phyloP scores from a whole-genome alignment of 1,140 invertebrate species.

The Drosophila lacertosa region DNA sequence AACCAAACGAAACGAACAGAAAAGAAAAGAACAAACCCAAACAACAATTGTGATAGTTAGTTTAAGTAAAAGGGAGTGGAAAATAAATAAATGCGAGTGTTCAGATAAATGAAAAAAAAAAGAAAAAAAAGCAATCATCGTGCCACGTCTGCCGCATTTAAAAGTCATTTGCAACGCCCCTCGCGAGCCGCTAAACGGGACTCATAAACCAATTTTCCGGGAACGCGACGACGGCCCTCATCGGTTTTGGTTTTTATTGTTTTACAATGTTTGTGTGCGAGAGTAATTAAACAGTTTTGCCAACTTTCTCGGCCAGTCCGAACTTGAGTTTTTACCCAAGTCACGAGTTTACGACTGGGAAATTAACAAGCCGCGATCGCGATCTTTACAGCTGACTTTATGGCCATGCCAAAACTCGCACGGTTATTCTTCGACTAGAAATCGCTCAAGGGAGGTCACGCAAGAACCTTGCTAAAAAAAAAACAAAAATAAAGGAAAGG shows the following conservation, averaged over 20 bases:
- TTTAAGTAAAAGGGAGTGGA: constrained; percentile 12
- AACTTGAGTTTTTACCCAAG: constrained; percentile 38
- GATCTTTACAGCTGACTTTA: constrained; percentile 35
- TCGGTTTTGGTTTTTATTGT: constrained; percentile 65
- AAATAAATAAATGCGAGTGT: constrained; percentile 1
- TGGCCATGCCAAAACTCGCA: constrained; percentile 51
- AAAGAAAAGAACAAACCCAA: constrained; percentile 1
- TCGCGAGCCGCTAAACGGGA: constrained; percentile 58
- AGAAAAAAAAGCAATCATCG: constrained; percentile 54
- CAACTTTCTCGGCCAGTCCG: constrained; percentile 51
- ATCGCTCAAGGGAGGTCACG: constrained; percentile 22
- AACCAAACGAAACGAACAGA: no score
- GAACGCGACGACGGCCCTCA: constrained; percentile 18
- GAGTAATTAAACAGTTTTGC: constrained; percentile 71
- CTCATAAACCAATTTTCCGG: constrained; percentile 63
- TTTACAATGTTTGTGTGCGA: constrained; percentile 72
- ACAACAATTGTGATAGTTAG: constrained; percentile 42
- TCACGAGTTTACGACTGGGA: constrained; percentile 62
- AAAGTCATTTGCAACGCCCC: constrained; percentile 81
- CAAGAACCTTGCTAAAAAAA: constrained; percentile 16
- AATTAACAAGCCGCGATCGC: constrained; percentile 59
- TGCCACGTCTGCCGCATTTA: constrained; percentile 59
- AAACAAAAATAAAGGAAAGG: background rate
- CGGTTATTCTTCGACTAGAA: constrained; percentile 19
- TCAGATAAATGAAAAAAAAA: no score